A percentile compares a stretch with the other conserved stretches of the same genome.
Conservation (phyloP, 2,797 vertebrate species). For the Megalops cyprinoides region DNA sequence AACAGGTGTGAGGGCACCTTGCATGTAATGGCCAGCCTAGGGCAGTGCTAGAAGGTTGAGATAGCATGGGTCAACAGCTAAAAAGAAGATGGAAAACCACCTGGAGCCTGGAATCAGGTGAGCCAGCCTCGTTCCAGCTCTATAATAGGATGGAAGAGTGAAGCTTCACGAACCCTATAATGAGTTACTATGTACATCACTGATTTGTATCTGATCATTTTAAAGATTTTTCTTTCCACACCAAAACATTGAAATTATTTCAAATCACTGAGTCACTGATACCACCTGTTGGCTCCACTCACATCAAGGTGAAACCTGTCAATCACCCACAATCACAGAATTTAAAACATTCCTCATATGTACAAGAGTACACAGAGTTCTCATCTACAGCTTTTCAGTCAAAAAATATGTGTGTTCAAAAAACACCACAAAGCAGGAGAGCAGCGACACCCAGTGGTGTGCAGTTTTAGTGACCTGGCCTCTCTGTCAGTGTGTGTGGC, state of each 20-base stretch:
- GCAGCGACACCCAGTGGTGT: background rate
- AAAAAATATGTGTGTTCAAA: background rate
- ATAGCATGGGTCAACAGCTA: background rate
- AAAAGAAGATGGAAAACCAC: background rate
- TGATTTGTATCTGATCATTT: too few relatives aligned
- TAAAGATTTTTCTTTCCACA: background rate
- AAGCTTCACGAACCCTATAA: too few relatives aligned
- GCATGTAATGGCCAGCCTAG: too few relatives aligned
- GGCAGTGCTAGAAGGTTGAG: background rate
- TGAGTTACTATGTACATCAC: too few relatives aligned
- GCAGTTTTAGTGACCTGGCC: background rate
- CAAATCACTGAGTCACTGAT: background rate
- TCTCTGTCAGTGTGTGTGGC: constrained; percentile 27
- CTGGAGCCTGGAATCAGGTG: background rate
- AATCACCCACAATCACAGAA: background rate
- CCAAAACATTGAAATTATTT: constrained; percentile 27
- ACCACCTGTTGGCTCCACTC: background rate
- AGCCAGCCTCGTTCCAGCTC: background rate
- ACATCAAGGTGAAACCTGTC: background rate
- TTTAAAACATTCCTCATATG: background rate
- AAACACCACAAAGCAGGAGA: background rate
- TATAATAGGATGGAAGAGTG: too few relatives aligned
- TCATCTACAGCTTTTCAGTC: background rate
- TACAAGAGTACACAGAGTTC: background rate
- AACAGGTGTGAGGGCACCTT: too few relatives aligned